Base-by-base conservation (phyloP, 2,888 invertebrate species). In the Dicycla oo region DNA sequence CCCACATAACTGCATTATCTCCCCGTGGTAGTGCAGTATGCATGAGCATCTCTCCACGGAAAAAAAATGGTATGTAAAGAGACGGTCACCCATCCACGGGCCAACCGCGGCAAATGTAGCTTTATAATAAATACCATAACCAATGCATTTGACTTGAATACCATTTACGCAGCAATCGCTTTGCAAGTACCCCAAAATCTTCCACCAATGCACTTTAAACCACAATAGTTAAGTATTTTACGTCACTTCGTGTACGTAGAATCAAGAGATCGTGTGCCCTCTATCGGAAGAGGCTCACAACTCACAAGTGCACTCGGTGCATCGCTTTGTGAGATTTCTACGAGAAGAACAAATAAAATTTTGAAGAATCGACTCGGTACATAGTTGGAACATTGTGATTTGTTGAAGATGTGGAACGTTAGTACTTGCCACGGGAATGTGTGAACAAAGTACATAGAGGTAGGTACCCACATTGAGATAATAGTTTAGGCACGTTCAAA, bases 261-360 rank as follows among this genome's bases (percentile, higher is more conserved):
- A 70, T 74, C 64, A 60, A 74, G 75, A 79, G 71, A 82, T 83
- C 66, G 75, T 78, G 64, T 74, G 69, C 72, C 66, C 75, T 85
- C 80, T 64, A 80, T 80, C 75, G 75, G 69, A 76, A 67, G 69
- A 76, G 75, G 77, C 82, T 80, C 73, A 78, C 47, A 56, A 68
- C 30, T 72, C 43, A 26, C 53, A 71, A 85, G 88, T 73, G 82
- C 79, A 73, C 86, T 86, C 51, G 54, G 26, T 73, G 80, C 78
- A 81, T 79, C 79, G 83, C 86, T 84, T 79, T 80, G 80, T 71
- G 65, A 49, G 73, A 70, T 75, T 82, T 71, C 60, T 69, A 74
- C 23, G n/a, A 53, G 63, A 45, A 73, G 82, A 80, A 82, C 78
- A 85, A 84, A 85, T 84, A 82, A 69, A 76, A 70, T 65, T 64